phyloP scores from a whole-genome alignment of 2,888 invertebrate genomes.

The Trimorus sp. region DNA sequence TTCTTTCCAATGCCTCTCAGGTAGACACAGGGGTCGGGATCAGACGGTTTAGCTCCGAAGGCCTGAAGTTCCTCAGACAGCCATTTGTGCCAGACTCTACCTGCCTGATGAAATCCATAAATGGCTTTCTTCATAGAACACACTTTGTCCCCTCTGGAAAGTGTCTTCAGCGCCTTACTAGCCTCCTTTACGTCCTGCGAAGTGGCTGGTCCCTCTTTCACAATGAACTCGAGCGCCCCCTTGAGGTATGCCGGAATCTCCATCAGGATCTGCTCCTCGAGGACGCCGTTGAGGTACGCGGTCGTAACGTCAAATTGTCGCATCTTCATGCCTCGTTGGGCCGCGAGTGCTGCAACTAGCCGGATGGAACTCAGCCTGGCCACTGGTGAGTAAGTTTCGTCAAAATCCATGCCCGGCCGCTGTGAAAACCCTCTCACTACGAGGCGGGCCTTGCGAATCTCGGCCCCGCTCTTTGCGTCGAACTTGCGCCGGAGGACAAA shows the following conservation, averaged over 20 bases:
- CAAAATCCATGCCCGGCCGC: slow-evolving; percentile 59
- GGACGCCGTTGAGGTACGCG: slow-evolving; percentile 8
- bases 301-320: slow-evolving; percentile 11
- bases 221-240: slow-evolving; percentile 19
- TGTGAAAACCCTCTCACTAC: slow-evolving; percentile 65
- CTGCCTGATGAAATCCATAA: slow-evolving; percentile 45
- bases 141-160: slow-evolving; percentile 9
- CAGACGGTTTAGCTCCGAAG: slow-evolving; percentile 3
- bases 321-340: slow-evolving; percentile 4
- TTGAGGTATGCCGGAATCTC: not conserved
- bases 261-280: slow-evolving; percentile 12
- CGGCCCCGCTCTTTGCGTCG: slow-evolving; percentile 42
- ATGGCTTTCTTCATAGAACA: slow-evolving; percentile 35
- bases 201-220: not conserved
- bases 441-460: slow-evolving; percentile 59
- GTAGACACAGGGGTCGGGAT: slow-evolving; percentile 40
- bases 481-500: slow-evolving; percentile 49
- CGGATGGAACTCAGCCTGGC: slow-evolving; percentile 50
- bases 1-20: not conserved
- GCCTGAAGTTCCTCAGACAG: slow-evolving; percentile 1
- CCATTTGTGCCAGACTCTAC: slow-evolving; percentile 35
- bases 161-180: not conserved
- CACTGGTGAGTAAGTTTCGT: slow-evolving; percentile 61
- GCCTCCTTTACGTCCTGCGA: not conserved
- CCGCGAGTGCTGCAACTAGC: not conserved